Base-by-base conservation (phyloP, 1,140 invertebrate species). In the Condylostylus longicornis region DNA sequence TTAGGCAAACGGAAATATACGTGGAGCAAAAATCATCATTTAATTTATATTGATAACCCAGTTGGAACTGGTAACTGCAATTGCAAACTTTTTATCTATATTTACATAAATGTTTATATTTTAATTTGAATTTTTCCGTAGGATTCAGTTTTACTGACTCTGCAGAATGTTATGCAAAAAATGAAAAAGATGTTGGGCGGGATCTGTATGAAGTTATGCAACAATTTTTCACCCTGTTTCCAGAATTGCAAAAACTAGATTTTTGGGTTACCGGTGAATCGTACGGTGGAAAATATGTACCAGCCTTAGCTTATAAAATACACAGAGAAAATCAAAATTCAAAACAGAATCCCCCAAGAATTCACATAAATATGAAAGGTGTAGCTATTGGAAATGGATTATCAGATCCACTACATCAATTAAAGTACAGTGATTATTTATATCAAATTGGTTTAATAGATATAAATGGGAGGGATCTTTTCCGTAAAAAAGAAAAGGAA, bases 11-110 rank as follows among this genome's bases (percentile, higher is more conserved):
- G 81, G 19, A 69, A 78, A 49, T 75, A 74, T 31, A 75, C 77
- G 6, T 90, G 85, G 85, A 77, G 72, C 36, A 61, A 67, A 12
- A 71, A 68, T 5, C 77, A 82, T 47, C 77, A 81, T 50, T 50
- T 90, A 18, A 65, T 90, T 13, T 90, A 82, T 48, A 79, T 90
- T 37, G 87, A 91, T 51, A 88, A 86, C 58, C 87, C 86, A 5
- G 84, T 86, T 28, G 82, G 82, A 2, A 79, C 82, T 14, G 80
- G n/a, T n/a, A n/a, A n/a, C n/a, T n/a, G n/a, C n/a, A n/a, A n/a
- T n/a, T n/a, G n/a, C n/a, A n/a, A n/a, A n/a, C n/a, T n/a, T n/a
- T n/a, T n/a, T n/a, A n/a, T n/a, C n/a, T n/a, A n/a, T n/a, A n/a
- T n/a, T n/a, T n/a, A n/a, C n/a, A n/a, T n/a, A n/a, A n/a, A n/a